These are phyloP conservation scores for Tridacna crocea DNA, from an alignment of 2,888 invertebrate genomes.

Conservation along the genomic window DNA sequence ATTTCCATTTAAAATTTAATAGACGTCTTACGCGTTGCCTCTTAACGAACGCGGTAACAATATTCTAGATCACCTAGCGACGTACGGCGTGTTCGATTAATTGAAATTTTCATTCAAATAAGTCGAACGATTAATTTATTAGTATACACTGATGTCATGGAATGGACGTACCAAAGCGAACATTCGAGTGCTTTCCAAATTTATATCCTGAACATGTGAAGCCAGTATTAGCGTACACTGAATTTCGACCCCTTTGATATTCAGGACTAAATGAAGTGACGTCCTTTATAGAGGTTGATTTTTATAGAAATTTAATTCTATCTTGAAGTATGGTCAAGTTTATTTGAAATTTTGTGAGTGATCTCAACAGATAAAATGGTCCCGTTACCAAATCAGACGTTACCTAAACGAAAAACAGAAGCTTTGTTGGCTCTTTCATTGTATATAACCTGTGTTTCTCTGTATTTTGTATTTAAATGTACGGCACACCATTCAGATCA, in stretches of 20 bases:
- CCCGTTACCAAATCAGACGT: neutral
- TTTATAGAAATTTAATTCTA: conserved; percentile 39
- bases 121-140: conserved; percentile 49
- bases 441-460: too few species aligned
- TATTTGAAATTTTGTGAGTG: conserved; percentile 1
- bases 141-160: conserved; percentile 49
- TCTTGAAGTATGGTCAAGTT: conserved; percentile 35
- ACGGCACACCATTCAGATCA: too few species aligned
- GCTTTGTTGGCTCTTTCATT: too few species aligned
- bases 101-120: conserved; percentile 63
- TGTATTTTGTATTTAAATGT: too few species aligned
- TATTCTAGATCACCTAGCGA: conserved; percentile 38
- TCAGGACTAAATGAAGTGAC: conserved; percentile 16
- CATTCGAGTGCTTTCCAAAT: conserved; percentile 38
- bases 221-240: conserved; percentile 16
- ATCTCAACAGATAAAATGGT: neutral
- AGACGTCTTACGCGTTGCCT: conserved; percentile 17
- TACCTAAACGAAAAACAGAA: too few species aligned
- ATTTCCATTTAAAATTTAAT: conserved; percentile 53
- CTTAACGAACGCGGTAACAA: conserved; percentile 30
- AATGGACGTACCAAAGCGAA: conserved; percentile 35
- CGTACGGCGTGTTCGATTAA: conserved; percentile 39
- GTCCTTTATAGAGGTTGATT: conserved; percentile 2
- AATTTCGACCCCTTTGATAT: conserved; percentile 41
- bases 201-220: conserved; percentile 34